A percentile compares a stretch with the other conserved stretches of the same genome.
Conservation (phyloP, 2,888 invertebrate genomes). For the Suillia variegata region DNA sequence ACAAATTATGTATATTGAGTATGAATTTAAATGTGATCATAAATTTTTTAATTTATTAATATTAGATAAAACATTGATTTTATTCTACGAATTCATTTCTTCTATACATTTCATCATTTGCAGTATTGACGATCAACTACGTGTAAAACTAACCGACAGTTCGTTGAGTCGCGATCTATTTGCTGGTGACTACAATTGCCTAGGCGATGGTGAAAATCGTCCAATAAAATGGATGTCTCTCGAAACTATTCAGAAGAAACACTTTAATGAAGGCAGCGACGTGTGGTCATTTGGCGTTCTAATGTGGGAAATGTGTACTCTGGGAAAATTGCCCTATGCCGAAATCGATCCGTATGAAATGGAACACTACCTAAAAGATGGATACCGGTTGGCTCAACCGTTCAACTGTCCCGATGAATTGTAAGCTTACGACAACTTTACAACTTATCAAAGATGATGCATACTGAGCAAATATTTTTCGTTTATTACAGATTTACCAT, state of each 20-base stretch:
- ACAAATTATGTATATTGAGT: no score
- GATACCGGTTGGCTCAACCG: constrained; percentile 89
- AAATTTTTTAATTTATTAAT: no score
- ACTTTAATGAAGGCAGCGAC: constrained; percentile 86
- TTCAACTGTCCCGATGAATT: constrained; percentile 94
- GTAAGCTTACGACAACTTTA: constrained; percentile 68
- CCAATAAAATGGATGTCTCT: constrained; percentile 94
- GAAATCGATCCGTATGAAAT: constrained; percentile 94
- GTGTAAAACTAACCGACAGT: constrained; percentile 86
- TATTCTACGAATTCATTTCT: no score
- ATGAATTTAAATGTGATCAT: no score
- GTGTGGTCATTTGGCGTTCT: constrained; percentile 97
- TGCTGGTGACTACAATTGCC: constrained; percentile 90
- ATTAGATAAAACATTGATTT: no score
- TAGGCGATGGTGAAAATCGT: constrained; percentile 91
- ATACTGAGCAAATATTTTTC: constrained; percentile 8
- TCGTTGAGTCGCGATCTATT: constrained; percentile 89
- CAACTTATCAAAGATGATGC: no score
- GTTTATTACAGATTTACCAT: constrained; percentile 74
- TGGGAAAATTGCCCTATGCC: constrained; percentile 87
- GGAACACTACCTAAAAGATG: constrained; percentile 82
- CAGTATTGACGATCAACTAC: constrained; percentile 77
- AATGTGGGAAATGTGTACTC: constrained; percentile 90
- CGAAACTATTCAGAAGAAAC: constrained; percentile 80
- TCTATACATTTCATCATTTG: no score